Conservation (phyloP, 2,797 vertebrate genomes). For the Atherinosoma microstoma region DNA sequence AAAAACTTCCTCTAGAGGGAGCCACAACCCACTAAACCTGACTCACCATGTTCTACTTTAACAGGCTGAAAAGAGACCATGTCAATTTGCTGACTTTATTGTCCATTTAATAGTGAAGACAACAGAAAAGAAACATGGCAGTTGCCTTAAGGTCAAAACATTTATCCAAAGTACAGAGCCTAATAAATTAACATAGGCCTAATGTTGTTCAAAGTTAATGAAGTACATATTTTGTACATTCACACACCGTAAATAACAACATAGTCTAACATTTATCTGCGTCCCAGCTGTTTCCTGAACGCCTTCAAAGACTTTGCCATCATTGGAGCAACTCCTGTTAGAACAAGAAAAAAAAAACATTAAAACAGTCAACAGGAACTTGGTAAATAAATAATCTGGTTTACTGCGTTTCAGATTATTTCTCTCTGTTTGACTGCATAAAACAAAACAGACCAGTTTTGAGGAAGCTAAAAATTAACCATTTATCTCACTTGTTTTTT, state of each 20-base stretch:
- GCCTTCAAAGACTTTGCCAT: constrained; percentile 90
- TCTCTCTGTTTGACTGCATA: not conserved
- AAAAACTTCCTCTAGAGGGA: constrained; percentile 67
- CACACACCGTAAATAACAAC: constrained; percentile 13
- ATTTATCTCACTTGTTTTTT: constrained; percentile 84
- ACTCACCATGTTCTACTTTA: not conserved
- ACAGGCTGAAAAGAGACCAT: constrained; percentile 2
- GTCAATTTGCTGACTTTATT: constrained; percentile 49
- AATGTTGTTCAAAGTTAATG: constrained; percentile 38
- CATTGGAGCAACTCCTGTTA: constrained; percentile 88
- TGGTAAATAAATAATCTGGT: not conserved
- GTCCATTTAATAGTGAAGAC: constrained; percentile 64
- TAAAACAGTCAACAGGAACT: not conserved
- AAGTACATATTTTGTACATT: constrained; percentile 43
- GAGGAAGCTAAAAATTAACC: not conserved
- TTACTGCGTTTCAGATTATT: not conserved
- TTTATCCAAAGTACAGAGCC: constrained; percentile 45
- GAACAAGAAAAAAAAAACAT: constrained; percentile 9
- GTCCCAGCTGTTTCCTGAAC: constrained; percentile 84
- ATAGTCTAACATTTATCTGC: constrained; percentile 69
- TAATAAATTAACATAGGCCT: constrained; percentile 36
- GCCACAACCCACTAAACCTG: constrained; percentile 43
- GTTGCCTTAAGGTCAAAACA: not conserved
- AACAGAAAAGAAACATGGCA: constrained; percentile 38
- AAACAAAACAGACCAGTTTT: not conserved